Conservation (phyloP, 2,113 vertebrate species). For the Peromyscus maniculatus region DNA sequence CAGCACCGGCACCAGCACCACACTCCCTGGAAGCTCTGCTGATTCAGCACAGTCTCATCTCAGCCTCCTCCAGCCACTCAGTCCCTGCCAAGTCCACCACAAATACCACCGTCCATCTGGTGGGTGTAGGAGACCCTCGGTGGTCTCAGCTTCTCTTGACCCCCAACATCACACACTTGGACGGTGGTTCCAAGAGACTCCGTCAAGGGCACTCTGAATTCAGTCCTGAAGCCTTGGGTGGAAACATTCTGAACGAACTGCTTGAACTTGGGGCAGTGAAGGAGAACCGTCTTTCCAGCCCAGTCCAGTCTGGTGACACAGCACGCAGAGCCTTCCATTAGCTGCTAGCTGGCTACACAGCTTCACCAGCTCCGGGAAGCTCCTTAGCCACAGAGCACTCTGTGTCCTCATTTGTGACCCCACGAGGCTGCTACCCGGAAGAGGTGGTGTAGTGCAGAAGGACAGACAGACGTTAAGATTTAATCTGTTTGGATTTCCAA, state of each 20-base stretch:
- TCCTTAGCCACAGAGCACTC: background rate
- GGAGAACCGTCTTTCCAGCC: slow-evolving; percentile 93
- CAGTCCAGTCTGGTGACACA: slow-evolving; percentile 93
- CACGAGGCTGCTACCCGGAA: background rate
- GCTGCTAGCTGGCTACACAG: background rate
- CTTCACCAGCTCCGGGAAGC: background rate
- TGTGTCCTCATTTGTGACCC: background rate
- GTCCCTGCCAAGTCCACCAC: slow-evolving; percentile 92
- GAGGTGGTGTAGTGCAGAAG: rapidly evolving
- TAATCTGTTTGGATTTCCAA: background rate
- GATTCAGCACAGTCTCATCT: slow-evolving; percentile 93
- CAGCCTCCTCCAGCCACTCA: slow-evolving; percentile 94
- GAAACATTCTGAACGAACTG: slow-evolving; percentile 91
- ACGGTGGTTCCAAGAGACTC: slow-evolving; percentile 90
- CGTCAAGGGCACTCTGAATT: slow-evolving; percentile 83
- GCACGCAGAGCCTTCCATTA: slow-evolving; percentile 88
- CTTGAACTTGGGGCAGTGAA: slow-evolving; percentile 91
- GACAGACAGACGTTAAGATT: background rate
- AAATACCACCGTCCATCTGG: slow-evolving; percentile 93
- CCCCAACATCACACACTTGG: slow-evolving; percentile 95
- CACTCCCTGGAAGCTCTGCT: slow-evolving; percentile 91
- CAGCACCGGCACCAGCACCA: slow-evolving; percentile 89
- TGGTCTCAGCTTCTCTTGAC: slow-evolving; percentile 90
- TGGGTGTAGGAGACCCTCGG: slow-evolving; percentile 94
- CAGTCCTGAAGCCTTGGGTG: slow-evolving; percentile 95